These are phyloP conservation scores for Rhagonycha lutea DNA, from an alignment of 2,888 invertebrate genomes.

Conservation along the genomic window DNA sequence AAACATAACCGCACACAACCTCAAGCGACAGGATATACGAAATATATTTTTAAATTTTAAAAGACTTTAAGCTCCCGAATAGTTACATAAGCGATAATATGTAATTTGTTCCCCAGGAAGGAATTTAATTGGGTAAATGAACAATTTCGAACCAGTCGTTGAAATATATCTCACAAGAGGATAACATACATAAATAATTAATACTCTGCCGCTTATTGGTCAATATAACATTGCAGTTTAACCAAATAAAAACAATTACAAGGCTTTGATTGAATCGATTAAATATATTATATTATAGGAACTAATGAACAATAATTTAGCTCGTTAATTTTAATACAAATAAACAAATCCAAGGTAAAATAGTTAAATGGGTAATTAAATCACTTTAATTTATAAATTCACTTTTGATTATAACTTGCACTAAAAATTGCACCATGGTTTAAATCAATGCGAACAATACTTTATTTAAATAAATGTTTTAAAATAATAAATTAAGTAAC, in stretches of 20 bases:
- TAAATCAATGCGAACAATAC: background rate
- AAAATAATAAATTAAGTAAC: background rate
- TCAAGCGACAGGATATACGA: background rate
- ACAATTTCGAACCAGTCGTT: background rate
- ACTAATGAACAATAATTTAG: background rate
- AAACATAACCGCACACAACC: conserved; percentile 11
- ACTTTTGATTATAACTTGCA: background rate
- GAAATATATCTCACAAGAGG: background rate
- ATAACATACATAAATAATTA: background rate
- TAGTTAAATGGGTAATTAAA: background rate
- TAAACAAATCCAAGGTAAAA: background rate
- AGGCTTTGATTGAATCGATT: background rate
- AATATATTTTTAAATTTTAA: background rate
- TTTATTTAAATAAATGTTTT: background rate
- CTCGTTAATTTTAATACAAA: background rate
- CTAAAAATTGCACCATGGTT: background rate
- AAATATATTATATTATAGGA: background rate
- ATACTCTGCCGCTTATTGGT: background rate
- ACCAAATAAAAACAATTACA: background rate
- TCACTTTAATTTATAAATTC: background rate
- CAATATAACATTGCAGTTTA: background rate
- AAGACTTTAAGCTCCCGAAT: background rate
- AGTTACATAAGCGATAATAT: background rate
- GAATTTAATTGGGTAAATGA: background rate
- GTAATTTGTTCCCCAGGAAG: background rate